Base-by-base conservation (phyloP, 2,888 invertebrate genomes). In the Dicyrtoma fusca region DNA sequence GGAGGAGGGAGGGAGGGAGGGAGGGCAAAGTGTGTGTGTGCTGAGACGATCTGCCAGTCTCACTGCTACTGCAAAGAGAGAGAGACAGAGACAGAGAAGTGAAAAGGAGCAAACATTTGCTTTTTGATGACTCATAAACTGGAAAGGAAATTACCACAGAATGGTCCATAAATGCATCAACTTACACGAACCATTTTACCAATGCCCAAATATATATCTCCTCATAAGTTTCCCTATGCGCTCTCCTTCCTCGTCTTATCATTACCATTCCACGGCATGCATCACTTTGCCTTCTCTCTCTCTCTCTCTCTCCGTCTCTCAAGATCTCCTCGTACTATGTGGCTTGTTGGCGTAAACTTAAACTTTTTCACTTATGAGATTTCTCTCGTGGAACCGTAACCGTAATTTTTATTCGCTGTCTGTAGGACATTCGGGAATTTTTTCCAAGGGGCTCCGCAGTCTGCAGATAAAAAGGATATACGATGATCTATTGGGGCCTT, bases 151-250 rank as follows among this genome's bases (percentile, higher is more conserved):
- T 70, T 71, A 71, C 71, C 71, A 42, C 71, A 71, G 55, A 71
- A 71, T 71, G 69, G 63, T 62, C 62, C 72, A 73, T 73, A 73
- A 73, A 68, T 73, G 68, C 68, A 73, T 68, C 72, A 73, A 59
- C 65, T 59, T 68, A 68, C 55, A 57, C 42, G 44, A 59, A 55
- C 57, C 57, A 68, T 57, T 68, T 57, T 68, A 45, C 68, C 57
- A 68, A 68, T 66, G 55, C 44, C 42, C 57, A 34, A 45, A 23
- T 47, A n/a, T 19, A 62, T 42, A 47, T 47, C 49, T 64, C 23
- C 25, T 49, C 47, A 19, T 19, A 49, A 49, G n/a, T 49, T 49
- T 49, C 11, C n/a, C 11, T 55, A 4, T 3, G 4, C 21, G 25
- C 19, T 57, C 34, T 5, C 34, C 13, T 42, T 17, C 42, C n/a